Conservation (phyloP, 2,888 invertebrate species). For the Microctonus hyperodae region DNA sequence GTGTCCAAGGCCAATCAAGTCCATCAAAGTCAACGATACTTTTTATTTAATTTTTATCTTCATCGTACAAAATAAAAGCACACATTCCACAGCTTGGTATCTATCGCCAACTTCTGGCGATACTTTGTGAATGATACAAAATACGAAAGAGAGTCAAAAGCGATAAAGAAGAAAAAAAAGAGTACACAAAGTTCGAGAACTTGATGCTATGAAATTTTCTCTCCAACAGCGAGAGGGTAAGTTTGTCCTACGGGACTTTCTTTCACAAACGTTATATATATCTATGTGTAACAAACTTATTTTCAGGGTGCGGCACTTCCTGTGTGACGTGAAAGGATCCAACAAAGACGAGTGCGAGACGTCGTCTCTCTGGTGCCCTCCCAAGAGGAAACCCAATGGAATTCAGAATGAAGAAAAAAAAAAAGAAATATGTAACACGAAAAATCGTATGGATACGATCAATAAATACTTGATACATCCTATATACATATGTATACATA, state of each 20-base stretch:
- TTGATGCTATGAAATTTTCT: too few species aligned
- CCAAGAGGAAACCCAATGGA: conserved; percentile 1
- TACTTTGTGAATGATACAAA: not conserved
- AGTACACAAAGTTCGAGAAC: not conserved
- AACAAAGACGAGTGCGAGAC: not conserved
- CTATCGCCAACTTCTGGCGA: not conserved
- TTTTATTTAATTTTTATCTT: not conserved
- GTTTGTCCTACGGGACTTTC: conserved; percentile 16
- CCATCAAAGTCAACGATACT: not conserved
- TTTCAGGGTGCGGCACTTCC: conserved; percentile 3
- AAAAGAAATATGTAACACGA: not conserved
- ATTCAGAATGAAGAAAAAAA: not conserved
- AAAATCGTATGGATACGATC: not conserved
- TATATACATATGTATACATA: not conserved
- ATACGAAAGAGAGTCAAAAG: not conserved
- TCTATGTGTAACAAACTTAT: conserved; percentile 11
- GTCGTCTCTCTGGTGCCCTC: not conserved
- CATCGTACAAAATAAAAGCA: not conserved
- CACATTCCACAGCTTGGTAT: not conserved
- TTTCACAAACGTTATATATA: not conserved
- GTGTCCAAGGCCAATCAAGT: conserved; percentile 7
- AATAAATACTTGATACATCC: not conserved
- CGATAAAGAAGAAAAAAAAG: conserved; percentile 4
- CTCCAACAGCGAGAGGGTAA: conserved; percentile 5
- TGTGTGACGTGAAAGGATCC: not conserved